Base-by-base conservation (phyloP, 2,888 invertebrate genomes). In the Acleris sparsana region DNA sequence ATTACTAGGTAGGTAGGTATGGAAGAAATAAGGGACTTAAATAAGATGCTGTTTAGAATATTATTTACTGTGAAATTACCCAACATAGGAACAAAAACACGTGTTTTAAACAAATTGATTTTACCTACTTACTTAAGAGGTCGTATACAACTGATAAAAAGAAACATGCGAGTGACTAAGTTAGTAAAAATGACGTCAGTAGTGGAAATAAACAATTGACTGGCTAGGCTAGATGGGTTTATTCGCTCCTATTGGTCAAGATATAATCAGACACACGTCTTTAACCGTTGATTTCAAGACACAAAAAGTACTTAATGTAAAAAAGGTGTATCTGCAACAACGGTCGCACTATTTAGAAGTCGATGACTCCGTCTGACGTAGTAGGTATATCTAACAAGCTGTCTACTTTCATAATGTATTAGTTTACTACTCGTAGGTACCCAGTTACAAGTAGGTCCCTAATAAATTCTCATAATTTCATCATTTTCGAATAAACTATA, bases 331-430 rank as follows among this genome's bases (percentile, higher is more conserved):
- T 67, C 58, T 68, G 67, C 80, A 85, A 4, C 39, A 39, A 80
- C 82, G 80, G 80, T 80, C 76, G 79, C 67, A 78, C 82, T 76
- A 81, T 81, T 80, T 81, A 78, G 68, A 72, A 81, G 85, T 84
- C 86, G 85, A 80, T 78, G 85, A 83, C 85, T 78, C 73, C 69
- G 70, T 67, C 67, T 66, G 69, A 63, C 63, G 69, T 60, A 39
- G 39, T 29, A 39, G 63, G 13, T 9, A 13, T 64, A 58, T 59
- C 18, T 49, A 55, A 62, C 62, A 48, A 62, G 53, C 55, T 53
- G 43, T 49, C 48, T 60, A 52, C 65, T 61, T 46, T 65, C 17
- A 65, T 64, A 39, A 13, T 63, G 29, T 17, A 17, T 6, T 11
- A 39, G 9, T 33, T 3, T 2, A 3, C n/a, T 25, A 53, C 33